These are phyloP conservation scores for Athetis lepigone DNA, from an alignment of 2,888 invertebrate genomes.

Conservation along the genomic window DNA sequence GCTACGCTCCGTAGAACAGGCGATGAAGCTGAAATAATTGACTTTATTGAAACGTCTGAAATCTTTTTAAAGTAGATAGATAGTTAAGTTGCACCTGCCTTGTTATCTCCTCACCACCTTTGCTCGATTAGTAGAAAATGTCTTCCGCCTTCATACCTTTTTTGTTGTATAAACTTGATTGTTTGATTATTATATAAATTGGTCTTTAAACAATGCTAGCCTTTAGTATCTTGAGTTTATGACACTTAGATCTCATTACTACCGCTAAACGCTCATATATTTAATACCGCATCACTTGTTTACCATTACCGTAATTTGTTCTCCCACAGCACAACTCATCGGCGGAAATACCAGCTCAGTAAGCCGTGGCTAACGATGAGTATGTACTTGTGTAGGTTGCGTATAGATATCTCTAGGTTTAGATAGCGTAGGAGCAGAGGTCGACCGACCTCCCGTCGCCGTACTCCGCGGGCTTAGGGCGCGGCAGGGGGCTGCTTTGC, in stretches of 20 bases:
- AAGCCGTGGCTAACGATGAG: constrained; percentile 47
- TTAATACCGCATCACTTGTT: constrained; percentile 21
- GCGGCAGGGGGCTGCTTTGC: constrained; percentile 75
- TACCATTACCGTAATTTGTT: constrained; percentile 16
- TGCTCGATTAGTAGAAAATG: too few species aligned
- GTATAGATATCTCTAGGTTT: constrained; percentile 59
- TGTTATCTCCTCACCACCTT: too few species aligned
- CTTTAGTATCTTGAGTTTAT: neutral
- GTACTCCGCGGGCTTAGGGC: constrained; percentile 75
- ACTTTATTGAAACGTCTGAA: constrained; percentile 2
- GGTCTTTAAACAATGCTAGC: neutral
- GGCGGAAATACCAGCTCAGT: constrained; percentile 43
- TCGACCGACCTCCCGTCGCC: constrained; percentile 79
- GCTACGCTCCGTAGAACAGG: neutral
- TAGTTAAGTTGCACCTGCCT: too few species aligned
- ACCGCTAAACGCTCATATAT: constrained; percentile 20
- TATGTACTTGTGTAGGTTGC: constrained; percentile 48
- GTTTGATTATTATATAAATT: neutral
- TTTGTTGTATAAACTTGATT: neutral
- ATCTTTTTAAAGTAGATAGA: too few species aligned
- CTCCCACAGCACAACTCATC: constrained; percentile 12
- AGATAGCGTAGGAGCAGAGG: constrained; percentile 73
- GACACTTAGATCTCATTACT: constrained; percentile 2
- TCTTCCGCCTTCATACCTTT: too few species aligned
- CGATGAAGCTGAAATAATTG: constrained; percentile 14